Evolutionary conservation across 1,140 invertebrate species (phyloP), one percentile per base, ranked within the genome.

Genomic region (Orius insidiosus): DNA sequence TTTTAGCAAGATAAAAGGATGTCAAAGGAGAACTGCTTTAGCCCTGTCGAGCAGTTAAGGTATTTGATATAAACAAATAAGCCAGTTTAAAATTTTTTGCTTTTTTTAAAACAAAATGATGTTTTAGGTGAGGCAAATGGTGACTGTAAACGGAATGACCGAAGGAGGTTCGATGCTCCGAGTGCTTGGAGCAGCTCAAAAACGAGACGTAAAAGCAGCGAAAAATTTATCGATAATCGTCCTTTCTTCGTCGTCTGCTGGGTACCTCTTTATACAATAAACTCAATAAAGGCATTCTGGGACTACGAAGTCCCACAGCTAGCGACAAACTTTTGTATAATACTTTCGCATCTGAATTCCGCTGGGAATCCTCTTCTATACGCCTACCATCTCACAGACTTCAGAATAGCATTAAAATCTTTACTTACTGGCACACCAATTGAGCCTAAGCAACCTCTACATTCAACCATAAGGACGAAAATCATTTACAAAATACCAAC

Each of bases 191-290:
- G 78, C 81, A 0, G 79, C 80, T 1, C 74, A 82, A 49, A 80
- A 82, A 53, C 68, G 82, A n/a, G 86, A 92, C 59, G 82, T 88
- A 2, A 88, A 89, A 63, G 85, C 85, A 5, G 88, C 86, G 1
- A 84, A 89, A 57, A 92, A 87, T 61, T 69, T 93, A 0, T 82
- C 83, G 35, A 80, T 88, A 48, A 90, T 93, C 42, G 86, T 93
- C 1, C 63, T 84, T 89, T 90, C 64, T 93, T 93, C 65, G 85
- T 90, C 63, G 69, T 90, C 38, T 90, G 85, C 58, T 93, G 87
- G 86, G 82, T 92, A 41, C 86, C 86, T 0, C 66, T 93, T 2
- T 90, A 92, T 63, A 89, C 85, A 16, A 84, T 89, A 51, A 92
- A 93, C 61, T 87, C 82, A 54, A 70, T 89, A 11, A 73, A 83